Evolutionary conservation across 2,888 invertebrate species (phyloP).

Genomic region (Buathra laborator): DNA sequence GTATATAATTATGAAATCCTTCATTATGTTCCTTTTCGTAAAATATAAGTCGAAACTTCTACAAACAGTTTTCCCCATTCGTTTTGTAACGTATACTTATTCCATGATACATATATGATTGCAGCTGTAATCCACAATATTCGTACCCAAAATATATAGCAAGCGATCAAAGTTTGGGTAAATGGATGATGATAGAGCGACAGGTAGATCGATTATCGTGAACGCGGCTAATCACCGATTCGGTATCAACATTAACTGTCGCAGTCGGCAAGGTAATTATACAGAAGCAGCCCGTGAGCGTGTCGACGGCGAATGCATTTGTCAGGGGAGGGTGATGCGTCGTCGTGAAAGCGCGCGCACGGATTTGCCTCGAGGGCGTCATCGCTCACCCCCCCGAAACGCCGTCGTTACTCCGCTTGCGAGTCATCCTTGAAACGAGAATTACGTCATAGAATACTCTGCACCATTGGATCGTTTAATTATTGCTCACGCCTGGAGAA

Average conservation of each 20-base stretch:
- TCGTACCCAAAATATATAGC: conserved; percentile 9
- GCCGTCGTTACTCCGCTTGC: conserved; percentile 11
- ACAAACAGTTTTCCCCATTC: background rate
- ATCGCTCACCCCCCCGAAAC: conserved; percentile 72
- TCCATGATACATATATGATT: background rate
- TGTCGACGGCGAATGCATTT: conserved; percentile 75
- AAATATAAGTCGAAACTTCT: background rate
- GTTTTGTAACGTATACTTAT: background rate
- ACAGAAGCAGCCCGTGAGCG: conserved; percentile 33
- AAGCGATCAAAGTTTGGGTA: conserved; percentile 2
- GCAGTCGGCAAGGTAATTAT: conserved; percentile 54
- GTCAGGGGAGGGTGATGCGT: conserved; percentile 72
- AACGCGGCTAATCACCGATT: conserved; percentile 37
- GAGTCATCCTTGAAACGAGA: conserved; percentile 26
- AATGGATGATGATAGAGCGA: conserved; percentile 32
- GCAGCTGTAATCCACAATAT: background rate
- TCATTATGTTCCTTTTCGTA: background rate
- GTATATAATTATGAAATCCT: conserved; percentile 19
- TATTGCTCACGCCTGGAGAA: background rate
- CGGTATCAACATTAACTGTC: conserved; percentile 44
- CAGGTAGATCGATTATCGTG: conserved; percentile 42
- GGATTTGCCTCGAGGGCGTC: conserved; percentile 78
- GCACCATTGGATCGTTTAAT: background rate
- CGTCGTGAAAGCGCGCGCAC: conserved; percentile 72
- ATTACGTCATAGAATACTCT: conserved; percentile 19